Conservation (phyloP, 2,888 invertebrate genomes). For the Cybosia mesomella region DNA sequence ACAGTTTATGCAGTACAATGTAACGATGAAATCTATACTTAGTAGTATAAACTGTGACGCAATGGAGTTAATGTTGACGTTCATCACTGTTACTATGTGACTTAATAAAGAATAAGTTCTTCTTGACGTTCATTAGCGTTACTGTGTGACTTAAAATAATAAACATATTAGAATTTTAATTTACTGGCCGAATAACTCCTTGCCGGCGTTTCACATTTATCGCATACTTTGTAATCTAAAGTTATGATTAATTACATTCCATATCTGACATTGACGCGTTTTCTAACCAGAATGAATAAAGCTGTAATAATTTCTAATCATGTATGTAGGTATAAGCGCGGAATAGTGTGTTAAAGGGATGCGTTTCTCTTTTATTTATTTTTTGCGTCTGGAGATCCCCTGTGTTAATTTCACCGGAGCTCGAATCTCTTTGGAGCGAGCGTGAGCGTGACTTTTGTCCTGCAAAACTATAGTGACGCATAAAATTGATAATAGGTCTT, state of each 20-base stretch:
- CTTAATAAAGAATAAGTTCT: not conserved
- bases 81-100: too few species aligned
- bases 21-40: too few species aligned
- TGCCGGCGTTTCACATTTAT: not conserved
- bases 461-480: too few species aligned
- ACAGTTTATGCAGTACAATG: too few species aligned
- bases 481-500: too few species aligned
- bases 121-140: not conserved
- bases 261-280: conserved; percentile 5
- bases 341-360: not conserved
- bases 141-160: not conserved
- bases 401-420: too few species aligned
- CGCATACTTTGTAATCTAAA: conserved; percentile 6
- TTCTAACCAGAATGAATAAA: conserved; percentile 8
- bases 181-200: not conserved
- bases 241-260: conserved; percentile 17
- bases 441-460: too few species aligned
- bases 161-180: not conserved
- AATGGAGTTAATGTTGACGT: too few species aligned
- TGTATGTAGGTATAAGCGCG: not conserved
- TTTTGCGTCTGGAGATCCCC: too few species aligned
- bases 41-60: too few species aligned
- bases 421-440: too few species aligned
- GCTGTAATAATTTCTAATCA: not conserved
- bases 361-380: too few species aligned